Conservation (phyloP, 1,140 invertebrate genomes). For the Penaeus chinensis region DNA sequence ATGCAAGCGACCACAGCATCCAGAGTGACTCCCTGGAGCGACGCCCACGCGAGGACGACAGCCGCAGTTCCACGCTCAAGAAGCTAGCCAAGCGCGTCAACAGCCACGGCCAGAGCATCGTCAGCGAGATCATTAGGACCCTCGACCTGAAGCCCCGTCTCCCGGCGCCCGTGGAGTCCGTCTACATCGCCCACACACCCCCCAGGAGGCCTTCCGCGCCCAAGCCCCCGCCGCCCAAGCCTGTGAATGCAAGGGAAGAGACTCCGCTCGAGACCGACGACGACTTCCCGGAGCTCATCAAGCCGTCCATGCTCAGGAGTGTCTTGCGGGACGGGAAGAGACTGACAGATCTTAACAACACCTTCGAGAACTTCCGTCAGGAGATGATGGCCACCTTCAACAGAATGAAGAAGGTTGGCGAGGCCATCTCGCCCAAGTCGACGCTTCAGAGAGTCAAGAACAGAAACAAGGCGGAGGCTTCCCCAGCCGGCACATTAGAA, state of each 20-base stretch:
- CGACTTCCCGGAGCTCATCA: conserved; percentile 60
- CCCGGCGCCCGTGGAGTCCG: conserved; percentile 39
- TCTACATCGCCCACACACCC: background rate
- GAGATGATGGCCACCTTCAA: conserved; percentile 63
- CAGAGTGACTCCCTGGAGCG: conserved; percentile 51
- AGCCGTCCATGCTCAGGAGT: conserved; percentile 59
- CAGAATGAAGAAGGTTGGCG: conserved; percentile 54
- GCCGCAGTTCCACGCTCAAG: conserved; percentile 82
- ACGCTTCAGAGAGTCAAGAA: conserved; percentile 44
- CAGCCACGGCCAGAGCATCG: conserved; percentile 68
- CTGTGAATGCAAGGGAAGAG: conserved; percentile 41
- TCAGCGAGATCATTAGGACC: conserved; percentile 65
- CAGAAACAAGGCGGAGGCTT: conserved; percentile 37
- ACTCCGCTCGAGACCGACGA: conserved; percentile 32
- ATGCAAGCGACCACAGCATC: conserved; percentile 17
- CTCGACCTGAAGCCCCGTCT: conserved; percentile 62
- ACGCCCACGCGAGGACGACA: conserved; percentile 71
- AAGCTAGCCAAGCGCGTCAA: conserved; percentile 74
- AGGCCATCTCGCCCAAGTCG: conserved; percentile 58
- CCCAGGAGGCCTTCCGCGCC: conserved; percentile 18
- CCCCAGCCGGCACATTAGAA: conserved; percentile 21
- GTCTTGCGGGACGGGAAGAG: conserved; percentile 57
- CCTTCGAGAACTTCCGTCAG: conserved; percentile 62
- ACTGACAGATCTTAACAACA: conserved; percentile 52
- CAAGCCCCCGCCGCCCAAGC: conserved; percentile 40